Evolutionary conservation across 2,797 vertebrate species (phyloP), one percentile per base, ranked within the genome.

Genomic region (Luscinia megarhynchos): DNA sequence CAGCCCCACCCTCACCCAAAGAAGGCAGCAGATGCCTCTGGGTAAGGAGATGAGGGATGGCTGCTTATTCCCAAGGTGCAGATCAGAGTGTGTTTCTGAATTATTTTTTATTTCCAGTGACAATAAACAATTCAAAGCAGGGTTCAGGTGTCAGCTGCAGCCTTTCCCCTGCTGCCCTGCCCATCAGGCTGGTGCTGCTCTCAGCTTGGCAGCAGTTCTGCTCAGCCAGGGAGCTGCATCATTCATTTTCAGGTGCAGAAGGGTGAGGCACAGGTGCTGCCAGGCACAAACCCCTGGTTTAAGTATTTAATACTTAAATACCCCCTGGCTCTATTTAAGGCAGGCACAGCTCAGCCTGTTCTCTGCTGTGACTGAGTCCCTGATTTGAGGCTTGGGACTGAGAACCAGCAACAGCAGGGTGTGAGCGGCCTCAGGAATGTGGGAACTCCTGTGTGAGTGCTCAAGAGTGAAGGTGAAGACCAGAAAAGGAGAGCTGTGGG

Each of bases 391-490:
- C 4, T 59, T 24, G 2, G 11, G 32, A 2, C 0, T 29, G 54
- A 4, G 38, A 64, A 6, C 0, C 34, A 48, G 34, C 3, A 12
- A 7, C 0, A 17, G 20, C 26, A 41, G 36, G 6, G 5, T 2
- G 0, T 6, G 10, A 29, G 26, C 13, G 15, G 10, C 6, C 38
- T 20, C 26, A 0, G 4, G 10, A 11, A 8, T 7, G 14, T 0
- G 3, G 58, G 19, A 11, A 9, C 38, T 32, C 4, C 29, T 46
- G 0, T 0, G 0, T 1, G 14, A 15, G 8, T 1, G 26, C 58
- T 36, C 50, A 3, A 11, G 21, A 73, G 45, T 15, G 29, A 24
- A 54, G 21, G 38, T 34, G 16, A 27, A 4, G 22, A 1, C 21
- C 6, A 3, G 29, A 50, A 74, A 36, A 8, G 12, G 7, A 1